phyloP scores from a whole-genome alignment of 2,888 invertebrate genomes.

The Chelonus formosanus region DNA sequence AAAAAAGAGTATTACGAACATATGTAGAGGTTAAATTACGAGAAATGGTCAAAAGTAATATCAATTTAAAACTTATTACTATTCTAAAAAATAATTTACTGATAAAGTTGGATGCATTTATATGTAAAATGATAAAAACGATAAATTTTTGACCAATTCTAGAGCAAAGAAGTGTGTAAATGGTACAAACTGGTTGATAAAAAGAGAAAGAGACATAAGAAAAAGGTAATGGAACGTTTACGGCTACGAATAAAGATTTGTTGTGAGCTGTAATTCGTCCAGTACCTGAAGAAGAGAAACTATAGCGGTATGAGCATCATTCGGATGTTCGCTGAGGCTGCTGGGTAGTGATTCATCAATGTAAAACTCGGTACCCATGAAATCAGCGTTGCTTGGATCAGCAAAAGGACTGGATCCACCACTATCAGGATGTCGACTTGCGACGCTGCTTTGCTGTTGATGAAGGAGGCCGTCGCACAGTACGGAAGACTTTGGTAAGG shows the following conservation, averaged over 20 bases:
- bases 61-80: neutral
- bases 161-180: no score
- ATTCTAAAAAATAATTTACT: neutral
- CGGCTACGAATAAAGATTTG: constrained; percentile 50
- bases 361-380: constrained; percentile 84
- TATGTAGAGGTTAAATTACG: no score
- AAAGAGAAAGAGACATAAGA: constrained; percentile 34
- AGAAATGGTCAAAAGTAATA: neutral
- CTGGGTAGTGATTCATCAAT: constrained; percentile 89
- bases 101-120: neutral
- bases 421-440: constrained; percentile 57
- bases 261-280: constrained; percentile 56
- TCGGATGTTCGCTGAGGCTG: constrained; percentile 78
- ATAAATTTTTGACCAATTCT: no score
- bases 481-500: constrained; percentile 46
- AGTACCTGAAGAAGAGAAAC: constrained; percentile 65
- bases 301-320: constrained; percentile 65
- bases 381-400: constrained; percentile 68
- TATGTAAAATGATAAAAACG: no score
- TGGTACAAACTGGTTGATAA: constrained; percentile 15
- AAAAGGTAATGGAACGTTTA: constrained; percentile 54
- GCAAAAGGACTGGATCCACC: constrained; percentile 62
- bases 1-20: constrained; percentile 1
- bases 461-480: constrained; percentile 59
- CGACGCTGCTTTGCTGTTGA: constrained; percentile 49